Evolutionary conservation across 2,888 invertebrate species (phyloP), one percentile per base, ranked within the genome.

Genomic region (Polydrusus cervinus): DNA sequence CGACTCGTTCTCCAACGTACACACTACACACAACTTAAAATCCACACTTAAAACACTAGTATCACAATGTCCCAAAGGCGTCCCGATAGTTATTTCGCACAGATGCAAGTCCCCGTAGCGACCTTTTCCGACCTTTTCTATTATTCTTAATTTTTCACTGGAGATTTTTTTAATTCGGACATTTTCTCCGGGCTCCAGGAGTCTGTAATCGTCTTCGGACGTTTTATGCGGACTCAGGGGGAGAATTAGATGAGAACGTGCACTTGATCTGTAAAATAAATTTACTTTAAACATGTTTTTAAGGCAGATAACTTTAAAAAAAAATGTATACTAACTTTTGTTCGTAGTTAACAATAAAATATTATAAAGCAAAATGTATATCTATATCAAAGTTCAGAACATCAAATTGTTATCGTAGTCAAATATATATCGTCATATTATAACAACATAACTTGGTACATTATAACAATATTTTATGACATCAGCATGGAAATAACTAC

Each of bases 41-140:
- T 70, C 74, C 18, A 53, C 57, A 61, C 64, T 38, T 16, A 65
- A 75, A 51, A 74, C 80, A 84, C 87, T 86, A 85, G 86, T 83
- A 85, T 60, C 70, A 73, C 61, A n/a, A 8, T 62, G 20, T 45
- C n/a, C 40, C 14, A 25, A 14, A 3, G 47, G 68, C 1, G 70
- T 68, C 11, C 47, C 75, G 18, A 85, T 86, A 81, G 89, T 88
- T 83, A 91, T 89, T 86, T 92, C 91, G 85, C 92, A 92, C 83
- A 92, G 86, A 86, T 92, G 91, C 83, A 92, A 89, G 88, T 94
- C 94, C 80, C 94, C 94, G 86, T 93, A 94, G 83, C 92, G 91
- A 78, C 94, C 94, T 81, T 92, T 91, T 70, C 94, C 94, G 71
- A 95, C 89, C 85, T 93, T 94, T 87, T 94, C 94, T 80, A 94